Evolutionary conservation across 2,888 invertebrate genomes (phyloP).

Genomic region (Druceiella hillmani): DNA sequence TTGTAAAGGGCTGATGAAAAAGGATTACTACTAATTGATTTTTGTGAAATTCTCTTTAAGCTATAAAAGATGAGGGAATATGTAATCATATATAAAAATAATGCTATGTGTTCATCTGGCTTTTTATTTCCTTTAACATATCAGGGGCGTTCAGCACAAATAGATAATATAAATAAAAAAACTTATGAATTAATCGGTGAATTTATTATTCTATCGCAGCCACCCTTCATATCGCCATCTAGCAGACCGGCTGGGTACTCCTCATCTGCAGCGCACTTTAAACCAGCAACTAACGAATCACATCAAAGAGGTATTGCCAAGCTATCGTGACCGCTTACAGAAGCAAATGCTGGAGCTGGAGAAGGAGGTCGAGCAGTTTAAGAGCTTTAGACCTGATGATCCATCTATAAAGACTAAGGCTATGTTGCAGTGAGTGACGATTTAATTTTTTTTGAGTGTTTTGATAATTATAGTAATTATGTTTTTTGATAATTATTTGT

Average conservation of each 20-base stretch:
- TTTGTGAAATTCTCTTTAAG: no score
- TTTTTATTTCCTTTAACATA: no score
- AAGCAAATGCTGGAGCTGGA: constrained; percentile 92
- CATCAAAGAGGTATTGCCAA: constrained; percentile 95
- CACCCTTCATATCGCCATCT: constrained; percentile 96
- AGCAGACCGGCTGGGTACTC: constrained; percentile 96
- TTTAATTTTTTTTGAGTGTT: no score
- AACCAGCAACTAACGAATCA: constrained; percentile 99
- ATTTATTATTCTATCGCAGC: constrained; percentile 38
- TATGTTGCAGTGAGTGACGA: constrained; percentile 95
- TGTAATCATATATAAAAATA: no score
- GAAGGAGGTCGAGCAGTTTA: constrained; percentile 99
- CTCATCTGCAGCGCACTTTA: constrained; percentile 90
- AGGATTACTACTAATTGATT: no score
- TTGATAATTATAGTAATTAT: no score
- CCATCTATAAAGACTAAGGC: constrained; percentile 99
- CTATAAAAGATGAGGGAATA: no score
- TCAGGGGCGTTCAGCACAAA: no score
- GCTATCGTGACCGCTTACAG: constrained; percentile 91
- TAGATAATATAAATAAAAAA: no score
- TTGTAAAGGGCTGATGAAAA: no score
- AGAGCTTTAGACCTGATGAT: constrained; percentile 97
- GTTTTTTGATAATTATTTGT: no score
- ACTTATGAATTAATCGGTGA: background rate
- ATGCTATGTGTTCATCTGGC: no score